phyloP scores from a whole-genome alignment of 2,113 vertebrate genomes.

The Erythrocercus mccallii region DNA sequence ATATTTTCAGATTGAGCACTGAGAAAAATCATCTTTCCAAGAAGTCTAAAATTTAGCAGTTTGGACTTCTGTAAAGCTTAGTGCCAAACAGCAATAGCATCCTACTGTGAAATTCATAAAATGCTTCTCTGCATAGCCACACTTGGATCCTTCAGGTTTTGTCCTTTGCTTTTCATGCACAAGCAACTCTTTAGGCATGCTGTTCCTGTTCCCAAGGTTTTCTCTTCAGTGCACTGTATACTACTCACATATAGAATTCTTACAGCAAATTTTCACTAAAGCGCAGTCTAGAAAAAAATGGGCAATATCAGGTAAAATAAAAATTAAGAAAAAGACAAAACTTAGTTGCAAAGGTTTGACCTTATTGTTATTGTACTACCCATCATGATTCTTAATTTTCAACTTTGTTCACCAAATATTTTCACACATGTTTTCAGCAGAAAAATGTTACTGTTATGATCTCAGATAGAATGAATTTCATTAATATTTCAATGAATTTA shows the following conservation, averaged over 20 bases:
- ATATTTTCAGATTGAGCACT: not conserved
- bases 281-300: not conserved
- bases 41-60: not conserved
- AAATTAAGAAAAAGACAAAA: not conserved
- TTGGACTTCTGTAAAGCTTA: not conserved
- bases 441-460: not conserved
- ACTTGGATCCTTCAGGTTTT: not conserved
- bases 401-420: not conserved
- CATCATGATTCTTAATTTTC: not conserved
- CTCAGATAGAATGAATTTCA: not conserved
- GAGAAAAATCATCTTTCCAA: not conserved
- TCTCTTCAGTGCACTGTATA: not conserved
- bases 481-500: not conserved
- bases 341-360: not conserved
- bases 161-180: not conserved
- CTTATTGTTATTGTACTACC: not conserved
- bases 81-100: not conserved
- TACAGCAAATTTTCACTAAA: not conserved
- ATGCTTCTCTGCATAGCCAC: not conserved
- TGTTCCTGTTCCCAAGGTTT: not conserved
- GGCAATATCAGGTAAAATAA: not conserved
- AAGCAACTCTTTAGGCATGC: not conserved
- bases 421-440: not conserved
- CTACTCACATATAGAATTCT: not conserved
- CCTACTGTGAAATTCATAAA: not conserved